Evolutionary conservation across 2,888 invertebrate genomes (phyloP), one percentile per base, ranked within the genome.

Genomic region (Trichogramma dendrolimi): DNA sequence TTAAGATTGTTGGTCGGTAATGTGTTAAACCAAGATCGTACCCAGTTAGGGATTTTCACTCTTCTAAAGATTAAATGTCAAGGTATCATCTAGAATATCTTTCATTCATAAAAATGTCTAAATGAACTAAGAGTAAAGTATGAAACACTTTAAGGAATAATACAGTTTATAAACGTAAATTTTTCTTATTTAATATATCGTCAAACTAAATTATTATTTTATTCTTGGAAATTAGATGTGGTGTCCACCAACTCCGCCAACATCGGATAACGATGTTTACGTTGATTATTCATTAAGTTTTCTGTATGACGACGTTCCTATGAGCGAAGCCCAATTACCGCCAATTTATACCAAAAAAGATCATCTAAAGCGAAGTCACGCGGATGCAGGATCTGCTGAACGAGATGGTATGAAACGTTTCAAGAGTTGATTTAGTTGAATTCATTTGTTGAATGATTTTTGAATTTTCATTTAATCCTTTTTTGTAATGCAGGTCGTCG

Each of bases 161-260:
- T 27, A 27, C 3, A 27, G 27, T 3, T 27, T 27, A 27, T 27
- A 27, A 27, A 27, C 27, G 27, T 27, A 27, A 1, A 27, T 27
- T 42, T 42, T 43, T 42, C 14, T 27, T 41, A 47, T n/a, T 48
- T 56, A 48, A 4, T 0, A 40, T 7, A 40, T 27, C 39, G 51
- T n/a, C 47, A 61, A 57, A 2, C 5, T 47, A 42, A 46, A 10
- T 55, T 51, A 49, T 55, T 52, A 52, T 10, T 58, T 49, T 41
- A 44, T 43, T 50, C 59, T n/a, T 63, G 7, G 55, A 4, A 69
- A 73, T 70, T 80, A 96, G 96, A 87, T 94, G 84, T 98, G 97
- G 96, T 89, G 92, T 70, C 97, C 97, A 59, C 97, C 96, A 61
- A 97, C 97, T 27, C 97, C 97, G 62, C 96, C 97, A 8, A 89